Percentiles rank a stretch among this genome's conserved stretches.
Conservation (phyloP, 2,797 vertebrate genomes). For the Melanotaenia parkinsoni region DNA sequence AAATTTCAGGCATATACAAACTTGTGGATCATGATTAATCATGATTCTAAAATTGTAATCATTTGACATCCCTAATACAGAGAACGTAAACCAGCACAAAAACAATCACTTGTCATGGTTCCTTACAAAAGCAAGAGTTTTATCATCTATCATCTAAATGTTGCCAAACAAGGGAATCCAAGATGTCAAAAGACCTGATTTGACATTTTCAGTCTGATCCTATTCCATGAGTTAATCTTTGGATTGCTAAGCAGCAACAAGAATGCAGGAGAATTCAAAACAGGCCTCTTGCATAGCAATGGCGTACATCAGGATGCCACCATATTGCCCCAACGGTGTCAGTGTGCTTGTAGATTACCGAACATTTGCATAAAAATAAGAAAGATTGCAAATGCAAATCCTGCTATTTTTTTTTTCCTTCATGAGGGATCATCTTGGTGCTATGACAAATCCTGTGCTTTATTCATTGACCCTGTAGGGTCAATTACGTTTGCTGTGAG, state of each 20-base stretch:
- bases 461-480: slow-evolving; percentile 74
- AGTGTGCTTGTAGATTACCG: slow-evolving; percentile 58
- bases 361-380: slow-evolving; percentile 70
- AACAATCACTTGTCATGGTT: slow-evolving; percentile 1
- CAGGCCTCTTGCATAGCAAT: slow-evolving; percentile 41
- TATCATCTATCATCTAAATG: slow-evolving; percentile 11
- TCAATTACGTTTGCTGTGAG: slow-evolving; percentile 69
- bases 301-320: slow-evolving; percentile 43
- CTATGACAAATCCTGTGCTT: slow-evolving; percentile 60
- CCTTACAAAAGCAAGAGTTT: not conserved
- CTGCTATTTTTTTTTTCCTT: slow-evolving; percentile 27
- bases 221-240: slow-evolving; percentile 49
- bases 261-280: slow-evolving; percentile 51
- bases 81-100: slow-evolving; percentile 17
- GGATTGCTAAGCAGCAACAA: slow-evolving; percentile 54
- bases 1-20: too few relatives aligned
- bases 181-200: slow-evolving; percentile 42
- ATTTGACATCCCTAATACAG: not conserved
- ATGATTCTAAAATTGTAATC: too few relatives aligned
- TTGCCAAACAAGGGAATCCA: slow-evolving; percentile 4
- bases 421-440: slow-evolving; percentile 48
- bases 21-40: too few relatives aligned
- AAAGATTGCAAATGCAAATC: slow-evolving; percentile 50
- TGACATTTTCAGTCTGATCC: slow-evolving; percentile 45
- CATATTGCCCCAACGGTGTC: slow-evolving; percentile 44